These are phyloP conservation scores for Irena cyanogastra DNA, from an alignment of 2,113 vertebrate species.

Conservation along the genomic window DNA sequence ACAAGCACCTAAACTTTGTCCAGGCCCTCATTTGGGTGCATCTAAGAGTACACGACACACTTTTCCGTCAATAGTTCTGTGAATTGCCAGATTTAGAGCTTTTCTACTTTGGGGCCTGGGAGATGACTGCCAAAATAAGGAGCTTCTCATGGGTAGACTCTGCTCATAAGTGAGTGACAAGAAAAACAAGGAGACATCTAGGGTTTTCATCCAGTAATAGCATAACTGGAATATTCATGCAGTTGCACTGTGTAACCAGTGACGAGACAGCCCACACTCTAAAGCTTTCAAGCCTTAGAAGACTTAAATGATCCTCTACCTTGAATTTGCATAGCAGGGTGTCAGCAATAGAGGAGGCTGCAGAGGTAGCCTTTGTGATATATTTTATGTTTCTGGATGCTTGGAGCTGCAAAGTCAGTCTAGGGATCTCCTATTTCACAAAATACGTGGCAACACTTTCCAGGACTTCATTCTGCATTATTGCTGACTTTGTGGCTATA, in stretches of 20 bases:
- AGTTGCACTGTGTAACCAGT: not conserved
- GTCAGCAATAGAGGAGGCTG: not conserved
- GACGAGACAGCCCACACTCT: not conserved
- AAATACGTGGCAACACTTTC: not conserved
- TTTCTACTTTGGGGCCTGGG: not conserved
- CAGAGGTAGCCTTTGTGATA: too few relatives aligned
- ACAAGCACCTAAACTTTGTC: not conserved
- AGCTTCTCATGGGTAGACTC: not conserved
- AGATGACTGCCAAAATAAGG: not conserved
- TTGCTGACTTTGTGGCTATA: not conserved
- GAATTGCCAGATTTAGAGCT: not conserved
- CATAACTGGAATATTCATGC: not conserved
- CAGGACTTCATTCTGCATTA: not conserved
- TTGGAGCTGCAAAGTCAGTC: not conserved
- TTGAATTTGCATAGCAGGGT: not conserved
- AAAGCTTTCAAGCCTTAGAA: not conserved
- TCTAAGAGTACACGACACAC: not conserved
- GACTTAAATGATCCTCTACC: too few relatives aligned
- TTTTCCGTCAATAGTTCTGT: not conserved
- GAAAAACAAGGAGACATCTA: not conserved
- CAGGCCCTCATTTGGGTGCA: not conserved
- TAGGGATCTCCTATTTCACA: not conserved
- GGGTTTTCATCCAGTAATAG: not conserved
- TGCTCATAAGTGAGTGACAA: not conserved
- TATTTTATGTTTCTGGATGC: not conserved